Evolutionary conservation across 2,888 invertebrate species (phyloP).

Genomic region (Pteria penguin): DNA sequence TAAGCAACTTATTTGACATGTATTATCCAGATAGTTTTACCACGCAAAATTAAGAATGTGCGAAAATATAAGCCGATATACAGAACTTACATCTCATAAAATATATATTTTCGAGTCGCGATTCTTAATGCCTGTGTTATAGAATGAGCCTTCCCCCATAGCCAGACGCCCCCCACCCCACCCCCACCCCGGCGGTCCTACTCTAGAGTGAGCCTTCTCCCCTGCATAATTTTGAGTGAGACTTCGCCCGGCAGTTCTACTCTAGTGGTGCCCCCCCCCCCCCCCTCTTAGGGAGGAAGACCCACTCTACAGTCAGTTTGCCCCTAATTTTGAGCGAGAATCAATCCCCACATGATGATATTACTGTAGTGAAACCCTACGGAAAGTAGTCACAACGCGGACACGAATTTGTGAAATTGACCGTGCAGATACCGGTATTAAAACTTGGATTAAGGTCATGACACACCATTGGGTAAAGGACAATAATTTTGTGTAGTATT

Average conservation of each 20-base stretch:
- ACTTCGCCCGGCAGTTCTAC: not conserved
- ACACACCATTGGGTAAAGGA: not conserved
- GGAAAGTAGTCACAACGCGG: not conserved
- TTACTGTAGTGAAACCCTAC: not conserved
- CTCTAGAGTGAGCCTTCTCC: not conserved
- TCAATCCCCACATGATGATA: not conserved
- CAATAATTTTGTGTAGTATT: not conserved
- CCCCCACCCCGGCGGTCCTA: not conserved
- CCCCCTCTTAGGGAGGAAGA: not conserved
- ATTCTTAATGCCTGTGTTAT: not conserved
- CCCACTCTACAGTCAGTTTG: not conserved
- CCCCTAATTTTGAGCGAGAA: not conserved
- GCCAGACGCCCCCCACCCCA: not conserved
- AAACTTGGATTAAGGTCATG: not conserved
- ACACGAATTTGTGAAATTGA: not conserved
- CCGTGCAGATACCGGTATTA: not conserved
- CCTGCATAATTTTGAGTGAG: no score
- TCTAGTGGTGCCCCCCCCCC: not conserved
- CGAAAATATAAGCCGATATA: no score
- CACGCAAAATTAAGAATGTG: no score
- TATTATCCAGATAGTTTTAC: no score
- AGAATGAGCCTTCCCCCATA: not conserved
- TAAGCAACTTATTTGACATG: no score
- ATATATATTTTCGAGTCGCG: no score
- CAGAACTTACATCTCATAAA: no score